A percentile compares a stretch with the other conserved stretches of the same genome.
Evolutionary conservation across 2,113 vertebrate genomes (phyloP).

Genomic region (Planiliza haematocheilus): DNA sequence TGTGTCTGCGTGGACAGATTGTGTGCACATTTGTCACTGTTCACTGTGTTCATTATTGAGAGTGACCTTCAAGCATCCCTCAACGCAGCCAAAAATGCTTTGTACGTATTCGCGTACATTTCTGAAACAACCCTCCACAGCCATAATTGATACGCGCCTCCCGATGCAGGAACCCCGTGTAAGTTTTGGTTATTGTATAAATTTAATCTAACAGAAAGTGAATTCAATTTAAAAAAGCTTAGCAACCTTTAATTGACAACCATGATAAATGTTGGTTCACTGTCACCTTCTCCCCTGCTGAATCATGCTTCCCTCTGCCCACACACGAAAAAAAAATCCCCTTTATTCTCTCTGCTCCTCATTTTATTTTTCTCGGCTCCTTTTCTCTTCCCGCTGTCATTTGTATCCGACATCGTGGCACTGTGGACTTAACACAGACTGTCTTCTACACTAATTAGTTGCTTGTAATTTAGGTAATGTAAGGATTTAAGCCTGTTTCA

Average conservation of each 20-base stretch:
- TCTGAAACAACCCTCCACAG: conserved; percentile 1
- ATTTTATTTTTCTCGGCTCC: conserved; percentile 2
- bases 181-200: too few relatives aligned
- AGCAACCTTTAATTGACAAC: conserved; percentile 45
- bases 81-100: neutral
- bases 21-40: conserved; percentile 58
- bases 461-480: conserved; percentile 21
- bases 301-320: conserved; percentile 1
- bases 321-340: conserved; percentile 1
- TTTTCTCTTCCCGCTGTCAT: neutral
- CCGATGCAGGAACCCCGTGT: neutral
- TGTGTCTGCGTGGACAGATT: conserved; percentile 19
- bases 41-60: conserved; percentile 63
- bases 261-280: conserved; percentile 39
- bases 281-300: conserved; percentile 30
- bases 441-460: conserved; percentile 29
- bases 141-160: neutral
- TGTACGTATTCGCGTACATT: neutral
- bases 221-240: conserved; percentile 27
- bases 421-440: neutral
- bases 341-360: conserved; percentile 5
- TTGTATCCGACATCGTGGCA: neutral
- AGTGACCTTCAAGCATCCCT: conserved; percentile 66
- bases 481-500: conserved; percentile 34
- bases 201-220: neutral